These are phyloP conservation scores for Agrotis ipsilon DNA, from an alignment of 2,888 invertebrate species.

Conservation along the genomic window DNA sequence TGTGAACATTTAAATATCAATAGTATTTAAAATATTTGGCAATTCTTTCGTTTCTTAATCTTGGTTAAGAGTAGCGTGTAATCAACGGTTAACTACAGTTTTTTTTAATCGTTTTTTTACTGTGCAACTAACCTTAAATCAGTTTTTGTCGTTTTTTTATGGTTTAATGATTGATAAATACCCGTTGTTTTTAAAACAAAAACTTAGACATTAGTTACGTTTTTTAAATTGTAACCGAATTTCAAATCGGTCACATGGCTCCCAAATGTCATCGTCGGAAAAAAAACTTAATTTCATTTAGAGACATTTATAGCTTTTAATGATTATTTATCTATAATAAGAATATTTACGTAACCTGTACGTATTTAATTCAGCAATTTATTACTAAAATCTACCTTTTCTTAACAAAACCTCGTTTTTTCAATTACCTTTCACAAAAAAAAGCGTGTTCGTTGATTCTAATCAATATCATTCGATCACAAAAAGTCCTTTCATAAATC, in stretches of 20 bases:
- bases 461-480: background rate
- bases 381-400: background rate
- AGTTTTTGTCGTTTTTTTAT: background rate
- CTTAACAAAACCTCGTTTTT: background rate
- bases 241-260: background rate
- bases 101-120: constrained; percentile 6
- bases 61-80: background rate
- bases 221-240: background rate
- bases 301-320: no score
- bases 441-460: background rate
- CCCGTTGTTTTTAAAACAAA: background rate
- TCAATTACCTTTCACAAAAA: background rate
- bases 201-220: background rate
- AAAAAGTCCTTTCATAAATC: background rate
- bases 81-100: background rate
- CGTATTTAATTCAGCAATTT: rapidly evolving
- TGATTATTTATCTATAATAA: no score
- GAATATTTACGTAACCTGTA: background rate
- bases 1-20: background rate
- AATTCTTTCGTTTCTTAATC: constrained; percentile 9
- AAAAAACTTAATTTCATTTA: background rate
- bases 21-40: background rate
- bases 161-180: background rate
- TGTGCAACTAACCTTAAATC: no score
- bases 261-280: background rate